These are phyloP conservation scores for Sternotherus odoratus DNA, from an alignment of 2,797 vertebrate species.

Conservation along the genomic window DNA sequence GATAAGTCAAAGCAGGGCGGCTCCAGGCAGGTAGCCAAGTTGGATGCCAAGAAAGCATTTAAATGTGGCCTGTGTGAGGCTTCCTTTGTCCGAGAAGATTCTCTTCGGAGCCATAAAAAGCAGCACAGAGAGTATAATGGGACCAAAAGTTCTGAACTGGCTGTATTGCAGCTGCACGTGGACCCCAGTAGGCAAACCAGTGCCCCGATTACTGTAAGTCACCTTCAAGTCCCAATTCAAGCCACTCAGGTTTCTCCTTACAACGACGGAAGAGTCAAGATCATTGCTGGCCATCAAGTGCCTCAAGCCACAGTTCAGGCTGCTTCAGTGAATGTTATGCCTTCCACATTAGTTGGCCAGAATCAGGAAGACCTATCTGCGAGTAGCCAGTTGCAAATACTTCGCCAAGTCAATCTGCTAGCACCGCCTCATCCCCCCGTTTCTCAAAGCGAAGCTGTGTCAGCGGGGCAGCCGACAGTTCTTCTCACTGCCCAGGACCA, in stretches of 20 bases:
- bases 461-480: slow-evolving; percentile 84
- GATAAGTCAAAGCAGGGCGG: slow-evolving; percentile 79
- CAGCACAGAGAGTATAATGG: slow-evolving; percentile 87
- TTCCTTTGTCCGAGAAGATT: slow-evolving; percentile 95
- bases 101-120: slow-evolving; percentile 94
- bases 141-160: slow-evolving; percentile 63
- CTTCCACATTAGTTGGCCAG: slow-evolving; percentile 58
- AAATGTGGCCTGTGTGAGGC: slow-evolving; percentile 91
- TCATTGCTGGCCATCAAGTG: slow-evolving; percentile 89
- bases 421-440: slow-evolving; percentile 79
- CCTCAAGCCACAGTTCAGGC: slow-evolving; percentile 81
- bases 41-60: slow-evolving; percentile 92
- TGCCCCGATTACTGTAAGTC: slow-evolving; percentile 69
- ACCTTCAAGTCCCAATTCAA: slow-evolving; percentile 79
- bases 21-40: slow-evolving; percentile 89
- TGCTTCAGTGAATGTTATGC: slow-evolving; percentile 65
- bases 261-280: slow-evolving; percentile 87
- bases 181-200: slow-evolving; percentile 61
- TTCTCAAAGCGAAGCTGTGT: slow-evolving; percentile 73
- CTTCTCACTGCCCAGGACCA: slow-evolving; percentile 82
- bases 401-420: slow-evolving; percentile 93
- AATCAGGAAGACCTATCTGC: slow-evolving; percentile 72
- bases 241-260: slow-evolving; percentile 78
- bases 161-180: slow-evolving; percentile 81
- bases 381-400: slow-evolving; percentile 84